Evolutionary conservation across 2,888 invertebrate genomes (phyloP), one percentile per base, ranked within the genome.

Genomic region (Nomada ferruginata): DNA sequence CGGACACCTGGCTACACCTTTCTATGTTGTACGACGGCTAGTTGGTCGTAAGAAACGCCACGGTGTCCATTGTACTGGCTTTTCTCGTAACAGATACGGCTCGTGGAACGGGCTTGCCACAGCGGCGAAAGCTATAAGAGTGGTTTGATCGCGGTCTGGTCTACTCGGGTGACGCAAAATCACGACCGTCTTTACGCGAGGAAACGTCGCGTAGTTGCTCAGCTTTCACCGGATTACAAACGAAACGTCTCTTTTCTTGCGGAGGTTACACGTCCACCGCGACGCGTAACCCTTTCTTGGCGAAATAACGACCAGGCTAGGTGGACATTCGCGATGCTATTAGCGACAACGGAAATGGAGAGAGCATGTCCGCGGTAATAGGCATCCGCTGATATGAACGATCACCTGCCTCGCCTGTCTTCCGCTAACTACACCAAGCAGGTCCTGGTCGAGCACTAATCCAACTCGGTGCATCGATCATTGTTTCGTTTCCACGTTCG

Each of bases 151-250:
- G 61, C 42, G 18, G 18, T 26, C 26, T 23, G 3, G 60, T 13
- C 47, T 66, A 44, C 29, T 68, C 57, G 29, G 5, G 42, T 50
- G 29, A 50, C 61, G 69, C 73, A 70, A 77, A 74, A 80, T 76
- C 47, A 15, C 47, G 59, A 26, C 50, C 20, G 61, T n/a, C 44
- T 64, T 69, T 69, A n/a, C 64, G 72, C 57, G 44, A 61, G 44
- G 60, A 13, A 44, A 23, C 65, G 20, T 5, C 52, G 66, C 36
- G 36, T 5, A 5, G 7, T 53, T 36, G 15, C 53, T 53, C 5
- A 2, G 70, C 73, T 74, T 78, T 81, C 66, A 71, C 71, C 15
- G 59, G 72, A 72, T 72, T 72, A 72, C 72, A 63, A 61, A 44
- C 60, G 57, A 61, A 10, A 20, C 47, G 11, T 9, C 18, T 42